Base-by-base conservation (phyloP, 2,797 vertebrate genomes). In the Paedocypris micromegethes region DNA sequence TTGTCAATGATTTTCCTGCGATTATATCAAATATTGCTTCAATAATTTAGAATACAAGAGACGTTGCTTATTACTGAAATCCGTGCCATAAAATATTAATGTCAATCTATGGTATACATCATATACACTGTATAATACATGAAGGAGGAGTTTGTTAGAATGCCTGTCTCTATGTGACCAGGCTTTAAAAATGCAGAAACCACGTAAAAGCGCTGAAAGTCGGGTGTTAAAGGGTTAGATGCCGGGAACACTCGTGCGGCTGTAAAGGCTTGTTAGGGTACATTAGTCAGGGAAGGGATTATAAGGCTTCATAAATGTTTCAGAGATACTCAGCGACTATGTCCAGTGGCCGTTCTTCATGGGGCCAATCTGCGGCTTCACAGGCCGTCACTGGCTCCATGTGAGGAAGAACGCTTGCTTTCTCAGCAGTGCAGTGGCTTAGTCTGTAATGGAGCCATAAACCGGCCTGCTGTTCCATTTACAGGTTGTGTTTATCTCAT, bases 191-290 rank as follows among this genome's bases (percentile, higher is more conserved):
- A 71, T 78, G 82, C 79, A 78, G 75, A 76, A 65, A 68, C 72
- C 70, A 55, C n/a, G 23, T 77, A 80, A 83, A 82, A 72, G 66
- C 3, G 1, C 37, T 56, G 44, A 62, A 60, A 72, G 66, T 9
- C 5, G 84, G 84, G 84, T 85, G 87, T 88, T 86, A 87, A 86
- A 79, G 60, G 85, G 86, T 89, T 89, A 89, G 88, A 90, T 87
- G 88, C 84, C 76, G 45, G 87, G 83, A 86, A 85, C 80, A 72
- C 82, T 83, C 78, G 82, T 88, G 84, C 86, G 76, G 81, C 84
- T 79, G 82, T 88, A 86, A 88, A 86, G 85, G 78, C 80, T 78
- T 84, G 83, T 86, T 89, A 88, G 83, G 86, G 80, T 87, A 88
- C 86, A 88, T 87, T 88, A 87, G 72, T 74, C 83, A 84, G 83